phyloP scores from a whole-genome alignment of 2,888 invertebrate genomes.

The Orthosia incerta region DNA sequence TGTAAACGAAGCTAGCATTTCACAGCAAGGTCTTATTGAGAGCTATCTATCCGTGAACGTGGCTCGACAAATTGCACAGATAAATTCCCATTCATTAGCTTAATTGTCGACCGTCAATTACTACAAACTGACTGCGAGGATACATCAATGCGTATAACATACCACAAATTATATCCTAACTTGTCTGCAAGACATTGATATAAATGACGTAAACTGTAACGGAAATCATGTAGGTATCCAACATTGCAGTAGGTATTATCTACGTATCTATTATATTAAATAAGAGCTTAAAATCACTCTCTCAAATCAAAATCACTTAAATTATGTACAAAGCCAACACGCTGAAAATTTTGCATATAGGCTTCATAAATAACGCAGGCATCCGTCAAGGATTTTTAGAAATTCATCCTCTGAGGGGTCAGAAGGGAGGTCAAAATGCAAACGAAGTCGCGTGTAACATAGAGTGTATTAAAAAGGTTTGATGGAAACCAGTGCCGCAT shows the following conservation, averaged over 20 bases:
- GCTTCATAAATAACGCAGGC: conserved; percentile 20
- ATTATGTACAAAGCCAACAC: conserved; percentile 14
- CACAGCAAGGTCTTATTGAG: conserved; percentile 36
- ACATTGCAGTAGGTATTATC: not conserved
- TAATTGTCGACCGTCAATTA: conserved; percentile 67
- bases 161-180: conserved; percentile 52
- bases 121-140: conserved; percentile 58
- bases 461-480: conserved; percentile 22
- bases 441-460: conserved; percentile 21
- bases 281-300: not conserved
- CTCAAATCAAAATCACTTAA: conserved; percentile 1
- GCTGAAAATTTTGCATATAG: conserved; percentile 23
- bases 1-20: conserved; percentile 27
- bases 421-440: conserved; percentile 25
- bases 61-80: conserved; percentile 59
- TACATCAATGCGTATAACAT: conserved; percentile 55
- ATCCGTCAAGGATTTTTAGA: conserved; percentile 25
- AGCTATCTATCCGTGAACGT: conserved; percentile 51
- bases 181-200: conserved; percentile 28
- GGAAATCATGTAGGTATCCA: not conserved
- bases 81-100: conserved; percentile 69
- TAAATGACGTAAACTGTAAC: conserved; percentile 7
- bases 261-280: conserved; percentile 2
- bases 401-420: conserved; percentile 17
- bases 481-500: conserved; percentile 12